phyloP scores from a whole-genome alignment of 2,797 vertebrate species.

The Trachurus trachurus region DNA sequence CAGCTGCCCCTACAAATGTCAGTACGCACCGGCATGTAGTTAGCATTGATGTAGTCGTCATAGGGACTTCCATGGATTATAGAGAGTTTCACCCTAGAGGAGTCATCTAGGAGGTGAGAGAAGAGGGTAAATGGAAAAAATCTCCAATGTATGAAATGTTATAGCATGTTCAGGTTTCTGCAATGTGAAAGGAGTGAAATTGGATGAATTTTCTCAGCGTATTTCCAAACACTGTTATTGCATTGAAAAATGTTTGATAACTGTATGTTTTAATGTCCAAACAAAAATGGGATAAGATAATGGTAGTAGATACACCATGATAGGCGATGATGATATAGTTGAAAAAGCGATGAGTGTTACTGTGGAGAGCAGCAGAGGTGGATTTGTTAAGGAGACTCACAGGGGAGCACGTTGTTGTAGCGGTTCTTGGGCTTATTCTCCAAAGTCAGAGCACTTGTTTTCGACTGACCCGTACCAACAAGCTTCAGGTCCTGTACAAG shows the following conservation, averaged over 20 bases:
- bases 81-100: conserved; percentile 95
- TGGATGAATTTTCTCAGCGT: not conserved
- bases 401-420: conserved; percentile 97
- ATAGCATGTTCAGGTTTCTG: not conserved
- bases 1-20: conserved; percentile 39
- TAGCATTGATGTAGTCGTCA: conserved; percentile 97
- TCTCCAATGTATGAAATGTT: not conserved
- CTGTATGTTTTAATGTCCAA: not conserved
- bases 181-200: not conserved
- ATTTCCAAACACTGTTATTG: not conserved
- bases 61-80: conserved; percentile 80
- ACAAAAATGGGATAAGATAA: conserved; percentile 5
- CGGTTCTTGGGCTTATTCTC: conserved; percentile 97
- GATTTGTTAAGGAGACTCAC: conserved; percentile 83
- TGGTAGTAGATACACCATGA: conserved; percentile 15
- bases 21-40: conserved; percentile 93
- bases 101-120: conserved; percentile 88
- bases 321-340: conserved; percentile 9
- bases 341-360: conserved; percentile 11
- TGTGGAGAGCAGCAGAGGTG: conserved; percentile 31
- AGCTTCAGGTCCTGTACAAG: conserved; percentile 89
- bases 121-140: conserved; percentile 39
- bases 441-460: conserved; percentile 83
- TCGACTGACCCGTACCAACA: conserved; percentile 90
- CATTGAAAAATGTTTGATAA: not conserved